Evolutionary conservation across 2,113 vertebrate genomes (phyloP), one percentile per base, ranked within the genome.

Genomic region (Haemorhous mexicanus): DNA sequence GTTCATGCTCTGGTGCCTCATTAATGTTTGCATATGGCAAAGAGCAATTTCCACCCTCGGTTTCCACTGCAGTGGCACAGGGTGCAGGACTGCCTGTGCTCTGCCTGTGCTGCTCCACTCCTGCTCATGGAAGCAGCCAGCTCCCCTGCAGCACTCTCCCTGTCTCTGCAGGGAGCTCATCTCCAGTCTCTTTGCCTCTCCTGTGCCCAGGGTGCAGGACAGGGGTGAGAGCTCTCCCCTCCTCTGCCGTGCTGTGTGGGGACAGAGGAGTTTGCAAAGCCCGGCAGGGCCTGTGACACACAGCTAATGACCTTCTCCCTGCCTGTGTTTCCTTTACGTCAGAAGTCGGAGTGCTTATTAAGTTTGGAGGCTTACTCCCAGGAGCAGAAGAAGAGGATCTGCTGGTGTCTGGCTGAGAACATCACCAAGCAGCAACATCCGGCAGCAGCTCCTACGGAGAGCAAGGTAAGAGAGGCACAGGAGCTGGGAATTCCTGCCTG

Each of bases 291-390:
- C 95, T 63, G 83, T 23, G 75, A 86, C 90, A 90, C 79, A 4
- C 89, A 70, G 97, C 97, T 96, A 85, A 86, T 93, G 91, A 62
- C 94, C 94, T 93, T 83, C 95, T 93, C 68, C 94, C 94, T 98
- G 94, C 93, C 95, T 97, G 11, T 98, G 96, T 95, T 97, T 97
- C 95, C 95, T 97, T 97, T 97, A 94, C 88, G 94, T 98, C 96
- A 99, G 99, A 99, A 99, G 97, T 99, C 99, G 93, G 99, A 99
- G 98, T 99, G 99, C 98, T 98, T 99, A 97, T 98, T 99, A 98
- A 99, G 99, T 97, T 98, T 99, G 98, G 99, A 99, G 97, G 98
- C 99, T 58, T 98, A 98, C 97, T 99, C 99, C 20, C 98, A 97
- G 83, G 99, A 99, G 97, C 99, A 99, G 98, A 99, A 99, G 98